These are phyloP conservation scores for Eutolmus rufibarbis DNA, from an alignment of 2,888 invertebrate genomes.

Conservation along the genomic window DNA sequence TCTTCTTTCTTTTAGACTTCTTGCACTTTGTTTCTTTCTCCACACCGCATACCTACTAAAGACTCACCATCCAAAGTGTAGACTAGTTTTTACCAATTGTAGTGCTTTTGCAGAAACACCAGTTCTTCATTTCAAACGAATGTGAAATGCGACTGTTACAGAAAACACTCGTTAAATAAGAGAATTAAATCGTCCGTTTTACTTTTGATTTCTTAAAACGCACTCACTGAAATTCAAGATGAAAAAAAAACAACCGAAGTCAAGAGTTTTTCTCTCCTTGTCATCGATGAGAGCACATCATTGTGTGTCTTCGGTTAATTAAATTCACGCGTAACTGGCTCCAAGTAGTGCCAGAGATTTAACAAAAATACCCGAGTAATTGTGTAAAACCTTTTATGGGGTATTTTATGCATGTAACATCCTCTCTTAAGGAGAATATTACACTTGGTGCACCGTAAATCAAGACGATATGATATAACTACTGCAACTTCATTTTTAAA, in stretches of 20 bases:
- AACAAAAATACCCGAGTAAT: constrained; percentile 2
- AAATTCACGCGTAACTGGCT: not conserved
- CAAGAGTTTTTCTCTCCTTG: not conserved
- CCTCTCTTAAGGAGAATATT: not conserved
- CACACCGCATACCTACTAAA: not conserved
- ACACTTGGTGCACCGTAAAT: not conserved
- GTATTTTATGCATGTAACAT: not conserved
- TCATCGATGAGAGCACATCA: not conserved
- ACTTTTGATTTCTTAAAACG: not conserved
- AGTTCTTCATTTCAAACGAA: constrained; percentile 2
- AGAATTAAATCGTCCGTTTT: constrained; percentile 4
- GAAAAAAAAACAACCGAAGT: not conserved
- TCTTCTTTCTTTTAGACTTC: constrained; percentile 15
- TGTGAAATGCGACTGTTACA: constrained; percentile 8
- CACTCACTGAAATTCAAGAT: not conserved
- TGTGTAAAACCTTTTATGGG: not conserved
- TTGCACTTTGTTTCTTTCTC: not conserved
- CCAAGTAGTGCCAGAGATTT: not conserved
- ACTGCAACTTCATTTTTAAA: not conserved
- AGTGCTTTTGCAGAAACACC: not conserved
- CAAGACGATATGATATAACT: not conserved
- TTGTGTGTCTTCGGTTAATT: not conserved
- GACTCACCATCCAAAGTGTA: not conserved
- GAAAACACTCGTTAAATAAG: constrained; percentile 13
- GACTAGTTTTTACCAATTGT: constrained; percentile 20